phyloP scores from a whole-genome alignment of 2,888 invertebrate genomes.

The Gnatocerus cornutus region DNA sequence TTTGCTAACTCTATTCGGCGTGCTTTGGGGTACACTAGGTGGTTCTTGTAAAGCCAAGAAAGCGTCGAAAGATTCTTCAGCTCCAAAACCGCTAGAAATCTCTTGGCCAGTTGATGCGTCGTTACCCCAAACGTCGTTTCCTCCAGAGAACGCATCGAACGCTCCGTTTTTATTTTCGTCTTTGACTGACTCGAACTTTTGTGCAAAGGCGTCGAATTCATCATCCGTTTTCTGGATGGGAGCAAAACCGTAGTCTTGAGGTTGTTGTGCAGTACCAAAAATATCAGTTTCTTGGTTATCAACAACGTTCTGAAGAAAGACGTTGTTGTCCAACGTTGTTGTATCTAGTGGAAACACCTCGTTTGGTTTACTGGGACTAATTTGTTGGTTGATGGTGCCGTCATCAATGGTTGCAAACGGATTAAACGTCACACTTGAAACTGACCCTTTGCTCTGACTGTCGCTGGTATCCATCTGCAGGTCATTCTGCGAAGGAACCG shows the following conservation, averaged over 20 bases:
- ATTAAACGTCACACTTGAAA: slow-evolving; percentile 71
- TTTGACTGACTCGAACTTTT: slow-evolving; percentile 87
- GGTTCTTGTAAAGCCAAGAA: slow-evolving; percentile 88
- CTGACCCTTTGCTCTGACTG: slow-evolving; percentile 69
- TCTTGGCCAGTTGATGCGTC: slow-evolving; percentile 54
- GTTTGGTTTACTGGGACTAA: slow-evolving; percentile 58
- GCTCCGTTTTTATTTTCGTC: slow-evolving; percentile 70
- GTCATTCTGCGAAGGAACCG: slow-evolving; percentile 66
- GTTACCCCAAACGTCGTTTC: slow-evolving; percentile 68
- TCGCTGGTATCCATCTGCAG: slow-evolving; percentile 70
- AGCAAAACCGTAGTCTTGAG: slow-evolving; percentile 24
- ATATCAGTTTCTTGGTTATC: slow-evolving; percentile 40
- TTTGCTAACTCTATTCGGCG: slow-evolving; percentile 76
- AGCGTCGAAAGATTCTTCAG: slow-evolving; percentile 84
- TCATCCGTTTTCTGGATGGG: slow-evolving; percentile 66
- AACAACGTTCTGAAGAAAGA: slow-evolving; percentile 48
- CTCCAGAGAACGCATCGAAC: slow-evolving; percentile 73
- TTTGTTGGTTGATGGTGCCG: slow-evolving; percentile 54
- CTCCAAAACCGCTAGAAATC: slow-evolving; percentile 76
- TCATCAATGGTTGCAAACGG: slow-evolving; percentile 70
- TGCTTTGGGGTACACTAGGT: slow-evolving; percentile 78
- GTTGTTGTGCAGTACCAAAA: slow-evolving; percentile 22
- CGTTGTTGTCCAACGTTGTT: slow-evolving; percentile 54
- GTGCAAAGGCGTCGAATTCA: slow-evolving; percentile 91
- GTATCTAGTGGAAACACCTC: slow-evolving; percentile 52